Conservation (phyloP, 2,113 vertebrate species). For the Seriola dumerili region DNA sequence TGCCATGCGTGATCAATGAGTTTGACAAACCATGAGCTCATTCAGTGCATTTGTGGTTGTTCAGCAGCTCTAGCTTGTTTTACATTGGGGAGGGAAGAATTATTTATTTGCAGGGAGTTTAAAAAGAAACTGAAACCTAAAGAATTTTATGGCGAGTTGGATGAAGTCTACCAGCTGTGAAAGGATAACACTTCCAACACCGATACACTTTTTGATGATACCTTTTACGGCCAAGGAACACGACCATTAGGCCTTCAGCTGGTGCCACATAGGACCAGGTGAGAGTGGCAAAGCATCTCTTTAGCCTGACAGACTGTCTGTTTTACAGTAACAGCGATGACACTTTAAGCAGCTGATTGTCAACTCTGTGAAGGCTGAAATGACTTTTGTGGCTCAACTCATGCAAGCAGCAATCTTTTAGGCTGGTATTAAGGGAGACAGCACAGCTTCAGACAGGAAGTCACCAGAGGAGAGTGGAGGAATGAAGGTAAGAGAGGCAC, state of each 20-base stretch:
- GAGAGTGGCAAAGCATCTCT: conserved; percentile 57
- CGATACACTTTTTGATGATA: conserved; percentile 48
- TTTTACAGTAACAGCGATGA: conserved; percentile 63
- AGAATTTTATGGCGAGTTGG: conserved; percentile 15
- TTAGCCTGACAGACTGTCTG: conserved; percentile 60
- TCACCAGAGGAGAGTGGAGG: conserved; percentile 39
- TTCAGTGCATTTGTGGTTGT: conserved; percentile 2
- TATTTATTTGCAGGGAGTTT: conserved; percentile 1
- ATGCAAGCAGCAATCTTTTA: conserved; percentile 49
- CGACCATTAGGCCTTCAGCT: conserved; percentile 51
- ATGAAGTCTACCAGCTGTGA: conserved; percentile 40
- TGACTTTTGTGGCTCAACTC: conserved; percentile 62
- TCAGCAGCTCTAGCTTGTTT: not conserved
- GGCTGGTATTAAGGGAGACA: conserved; percentile 46
- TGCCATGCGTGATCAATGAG: conserved; percentile 40
- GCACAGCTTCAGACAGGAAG: conserved; percentile 40
- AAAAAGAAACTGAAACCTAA: conserved; percentile 15
- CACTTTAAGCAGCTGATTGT: conserved; percentile 64
- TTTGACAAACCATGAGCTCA: conserved; percentile 17
- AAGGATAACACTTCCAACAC: conserved; percentile 23
- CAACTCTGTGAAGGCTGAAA: conserved; percentile 59
- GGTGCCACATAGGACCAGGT: conserved; percentile 36
- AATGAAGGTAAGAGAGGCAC: conserved; percentile 12
- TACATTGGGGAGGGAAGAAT: not conserved
- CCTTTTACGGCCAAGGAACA: conserved; percentile 58